Base-by-base conservation (phyloP, 2,797 vertebrate species). In the Crax fasciolata region DNA sequence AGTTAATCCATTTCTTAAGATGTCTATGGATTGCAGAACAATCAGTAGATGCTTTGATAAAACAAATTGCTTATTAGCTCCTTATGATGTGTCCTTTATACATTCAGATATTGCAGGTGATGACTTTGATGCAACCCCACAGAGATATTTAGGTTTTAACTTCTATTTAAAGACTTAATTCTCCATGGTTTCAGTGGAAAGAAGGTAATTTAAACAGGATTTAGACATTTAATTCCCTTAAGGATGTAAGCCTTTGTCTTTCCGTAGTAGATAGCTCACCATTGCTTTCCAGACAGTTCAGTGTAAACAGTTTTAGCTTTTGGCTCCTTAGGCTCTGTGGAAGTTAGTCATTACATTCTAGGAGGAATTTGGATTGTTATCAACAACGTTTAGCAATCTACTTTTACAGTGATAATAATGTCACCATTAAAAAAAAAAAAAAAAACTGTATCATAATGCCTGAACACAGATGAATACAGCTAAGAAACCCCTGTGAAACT, bases 161-260 rank as follows among this genome's bases (percentile, higher is more conserved):
- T 89, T 89, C 75, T 74, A 52, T 77, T 79, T 84, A 89, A 91
- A 91, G 55, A 66, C 19, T 10, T 43, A 63, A 57, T 79, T 80
- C 38, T 93, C 61, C 32, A n/a, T 74, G 57, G 48, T 89, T 89
- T 95, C 76, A 83, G 24, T 90, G 44, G 72, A 51, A 95, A 83
- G 30, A 87, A 83, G 76, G 54, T 19, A 94, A 91, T 88, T 94
- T 91, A 88, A 93, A 85, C 20, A 63, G 48, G 68, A 93, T 77
- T 95, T 85, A 67, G 28, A 19, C 7, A 32, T 65, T 67, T 74
- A 85, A 93, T 90, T 91, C 76, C 65, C 19, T 72, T 91, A 83
- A 89, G 78, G 67, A 87, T 68, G 11, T 77, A 85, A 83, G 27
- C 32, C 10, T 76, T 80, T 77, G 6, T 71, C 66, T 88, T 91